A percentile compares a stretch with the other conserved stretches of the same genome.
phyloP scores from a whole-genome alignment of 1,140 invertebrate genomes.

The Habropoda laboriosa region DNA sequence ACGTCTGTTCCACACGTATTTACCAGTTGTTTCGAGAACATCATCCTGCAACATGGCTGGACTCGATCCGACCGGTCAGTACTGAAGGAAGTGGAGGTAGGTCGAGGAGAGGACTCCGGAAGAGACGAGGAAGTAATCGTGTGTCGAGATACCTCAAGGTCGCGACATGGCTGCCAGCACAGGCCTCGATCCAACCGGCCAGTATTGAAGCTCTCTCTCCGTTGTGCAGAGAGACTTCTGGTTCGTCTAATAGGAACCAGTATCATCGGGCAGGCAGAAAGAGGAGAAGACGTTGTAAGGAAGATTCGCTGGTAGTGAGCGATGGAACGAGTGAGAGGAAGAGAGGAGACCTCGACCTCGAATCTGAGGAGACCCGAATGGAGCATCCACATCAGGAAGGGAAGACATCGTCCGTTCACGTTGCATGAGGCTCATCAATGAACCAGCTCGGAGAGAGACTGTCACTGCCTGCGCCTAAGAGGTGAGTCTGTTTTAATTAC shows the following conservation, averaged over 20 bases:
- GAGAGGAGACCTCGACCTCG: slow-evolving; percentile 78
- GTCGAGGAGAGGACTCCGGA: slow-evolving; percentile 50
- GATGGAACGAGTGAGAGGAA: slow-evolving; percentile 72
- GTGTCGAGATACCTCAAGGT: slow-evolving; percentile 67
- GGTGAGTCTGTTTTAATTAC: slow-evolving; percentile 61
- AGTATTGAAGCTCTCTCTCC: slow-evolving; percentile 70
- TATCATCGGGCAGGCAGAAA: slow-evolving; percentile 33
- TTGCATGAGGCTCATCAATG: slow-evolving; percentile 53
- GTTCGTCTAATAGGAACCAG: slow-evolving; percentile 2
- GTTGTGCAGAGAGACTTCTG: slow-evolving; percentile 18
- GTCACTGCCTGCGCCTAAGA: slow-evolving; percentile 57
- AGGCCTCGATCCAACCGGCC: slow-evolving; percentile 76
- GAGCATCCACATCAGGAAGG: slow-evolving; percentile 81
- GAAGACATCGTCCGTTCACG: slow-evolving; percentile 72
- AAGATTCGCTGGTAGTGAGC: slow-evolving; percentile 10
- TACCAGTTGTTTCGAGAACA: not conserved
- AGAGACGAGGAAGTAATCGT: slow-evolving; percentile 58
- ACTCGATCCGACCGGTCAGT: slow-evolving; percentile 74
- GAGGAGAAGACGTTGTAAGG: not conserved
- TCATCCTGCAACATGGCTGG: slow-evolving; percentile 62
- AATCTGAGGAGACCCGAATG: slow-evolving; percentile 79
- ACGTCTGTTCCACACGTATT: too few species aligned
- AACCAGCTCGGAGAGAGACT: slow-evolving; percentile 39
- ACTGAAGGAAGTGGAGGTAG: slow-evolving; percentile 61
- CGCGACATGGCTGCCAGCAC: slow-evolving; percentile 72